A percentile compares a stretch with the other conserved stretches of the same genome.
Conservation (phyloP, 1,140 invertebrate genomes). For the Drosophila parabipectinata region DNA sequence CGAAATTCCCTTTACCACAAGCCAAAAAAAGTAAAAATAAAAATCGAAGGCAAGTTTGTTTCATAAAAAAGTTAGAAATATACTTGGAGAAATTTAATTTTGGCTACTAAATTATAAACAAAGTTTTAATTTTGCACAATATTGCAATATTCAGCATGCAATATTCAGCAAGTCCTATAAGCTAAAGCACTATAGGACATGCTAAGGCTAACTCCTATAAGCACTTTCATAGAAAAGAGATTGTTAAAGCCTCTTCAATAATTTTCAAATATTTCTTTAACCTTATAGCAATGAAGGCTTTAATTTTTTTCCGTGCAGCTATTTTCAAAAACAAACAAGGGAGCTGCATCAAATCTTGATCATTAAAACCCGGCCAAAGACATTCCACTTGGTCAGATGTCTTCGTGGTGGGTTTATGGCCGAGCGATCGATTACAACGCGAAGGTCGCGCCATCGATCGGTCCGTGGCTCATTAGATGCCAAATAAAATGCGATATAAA, state of each 20-base stretch:
- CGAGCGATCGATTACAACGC: constrained; percentile 66
- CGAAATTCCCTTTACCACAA: constrained; percentile 63
- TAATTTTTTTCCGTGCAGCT: constrained; percentile 13
- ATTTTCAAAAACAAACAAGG: constrained; percentile 63
- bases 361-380: constrained; percentile 72
- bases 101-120: no score
- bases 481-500: constrained; percentile 81
- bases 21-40: not conserved
- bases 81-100: not conserved
- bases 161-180: no score
- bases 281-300: not conserved
- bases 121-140: no score
- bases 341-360: constrained; percentile 39
- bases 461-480: constrained; percentile 72
- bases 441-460: constrained; percentile 65
- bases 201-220: no score
- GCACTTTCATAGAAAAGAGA: no score
- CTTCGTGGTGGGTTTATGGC: constrained; percentile 76
- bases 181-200: no score
- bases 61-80: no score
- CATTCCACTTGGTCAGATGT: constrained; percentile 51
- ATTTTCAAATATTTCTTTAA: no score
- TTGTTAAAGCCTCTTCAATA: no score
- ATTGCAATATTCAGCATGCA: no score
- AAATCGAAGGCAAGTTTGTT: no score